Evolutionary conservation across 2,888 invertebrate species (phyloP), one percentile per base, ranked within the genome.

Genomic region (Acholoe squamosa): DNA sequence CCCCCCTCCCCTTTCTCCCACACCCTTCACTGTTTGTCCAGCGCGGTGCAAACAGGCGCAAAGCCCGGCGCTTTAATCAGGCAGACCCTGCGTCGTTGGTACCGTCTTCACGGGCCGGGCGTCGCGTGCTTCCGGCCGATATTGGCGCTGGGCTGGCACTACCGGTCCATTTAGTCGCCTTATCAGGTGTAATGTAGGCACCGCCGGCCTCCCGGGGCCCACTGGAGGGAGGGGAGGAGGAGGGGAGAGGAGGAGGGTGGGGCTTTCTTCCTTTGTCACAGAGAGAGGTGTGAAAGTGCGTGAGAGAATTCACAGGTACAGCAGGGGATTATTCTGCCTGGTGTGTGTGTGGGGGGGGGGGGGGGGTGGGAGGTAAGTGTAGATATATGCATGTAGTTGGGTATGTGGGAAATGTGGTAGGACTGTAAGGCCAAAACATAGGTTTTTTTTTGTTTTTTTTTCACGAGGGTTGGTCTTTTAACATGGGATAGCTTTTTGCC

Each of bases 111-210:
- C 80, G 80, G 7, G 80, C n/a, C n/a, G 3, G 5, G 31, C 31
- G 25, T n/a, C 76, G 76, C 76, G 76, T 28, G 28, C 25, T 25
- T 19, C 25, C 28, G 10, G 80, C 80, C 28, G 25, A 14, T 22
- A 22, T 22, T 14, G 19, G 34, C 34, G 31, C 33, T 34, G 31
- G 80, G 34, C 80, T 12, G 80, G 34, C 80, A 19, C 25, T 80
- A 33, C 80, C 80, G 25, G 80, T 80, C 80, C 34, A 80, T 80
- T 80, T 80, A 43, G 80, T 34, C 80, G 80, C n/a, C 80, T 43
- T 80, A 80, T 80, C 80, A 80, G 33, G 80, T 80, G 80, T 80
- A 80, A 80, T 80, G 34, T 80, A 25, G n/a, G 80, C 80, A 12
- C 22, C 34, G 16, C 76, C 76, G 14, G 76, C 76, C 76, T 76